phyloP scores from a whole-genome alignment of 2,797 vertebrate genomes.

The Rhinophrynus dorsalis region DNA sequence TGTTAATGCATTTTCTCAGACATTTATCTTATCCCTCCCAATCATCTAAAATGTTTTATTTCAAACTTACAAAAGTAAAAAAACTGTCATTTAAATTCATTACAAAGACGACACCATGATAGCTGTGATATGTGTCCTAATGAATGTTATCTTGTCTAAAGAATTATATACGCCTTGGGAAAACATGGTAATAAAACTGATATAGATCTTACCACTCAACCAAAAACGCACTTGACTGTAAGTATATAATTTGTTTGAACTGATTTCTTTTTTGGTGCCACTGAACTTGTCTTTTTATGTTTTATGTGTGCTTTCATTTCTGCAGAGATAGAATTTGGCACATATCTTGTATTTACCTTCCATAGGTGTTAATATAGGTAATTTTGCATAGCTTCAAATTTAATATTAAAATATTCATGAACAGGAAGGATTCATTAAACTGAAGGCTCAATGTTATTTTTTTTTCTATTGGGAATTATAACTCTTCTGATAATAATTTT shows the following conservation, averaged over 20 bases:
- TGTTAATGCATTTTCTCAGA: no score
- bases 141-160: not conserved
- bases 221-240: not conserved
- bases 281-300: no score
- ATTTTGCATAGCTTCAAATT: not conserved
- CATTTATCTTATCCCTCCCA: no score
- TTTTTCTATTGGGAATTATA: not conserved
- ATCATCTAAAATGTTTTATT: no score
- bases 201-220: not conserved
- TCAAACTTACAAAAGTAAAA: not conserved
- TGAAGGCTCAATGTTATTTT: not conserved
- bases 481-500: not conserved
- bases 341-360: not conserved
- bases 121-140: conserved; percentile 1
- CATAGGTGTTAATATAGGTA: not conserved
- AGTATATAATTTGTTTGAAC: no score
- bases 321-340: not conserved
- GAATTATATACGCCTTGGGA: not conserved
- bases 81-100: conserved; percentile 26
- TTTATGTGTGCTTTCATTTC: no score
- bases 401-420: conserved; percentile 1
- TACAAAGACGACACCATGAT: conserved; percentile 8
- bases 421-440: not conserved
- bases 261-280: no score
- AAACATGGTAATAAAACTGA: not conserved